phyloP scores from a whole-genome alignment of 1,140 invertebrate species.

The Drusus annulatus region DNA sequence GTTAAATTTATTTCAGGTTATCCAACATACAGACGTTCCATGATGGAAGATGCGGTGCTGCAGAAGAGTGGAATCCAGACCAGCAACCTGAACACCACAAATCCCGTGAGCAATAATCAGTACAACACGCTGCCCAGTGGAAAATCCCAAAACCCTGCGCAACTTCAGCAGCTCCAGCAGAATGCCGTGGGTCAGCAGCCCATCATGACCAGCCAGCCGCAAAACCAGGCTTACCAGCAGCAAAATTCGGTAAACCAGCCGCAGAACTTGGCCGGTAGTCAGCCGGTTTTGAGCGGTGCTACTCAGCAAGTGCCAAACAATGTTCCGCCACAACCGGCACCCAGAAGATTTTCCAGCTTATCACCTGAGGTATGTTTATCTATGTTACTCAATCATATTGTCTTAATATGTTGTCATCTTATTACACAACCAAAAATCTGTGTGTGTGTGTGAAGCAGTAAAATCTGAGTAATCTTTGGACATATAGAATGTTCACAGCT shows the following conservation, averaged over 20 bases:
- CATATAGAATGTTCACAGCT: too few species aligned
- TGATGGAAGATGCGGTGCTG: slow-evolving; percentile 54
- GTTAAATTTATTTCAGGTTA: slow-evolving; percentile 47
- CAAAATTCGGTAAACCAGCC: slow-evolving; percentile 3
- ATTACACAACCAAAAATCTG: too few species aligned
- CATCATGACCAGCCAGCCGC: not conserved
- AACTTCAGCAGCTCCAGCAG: not conserved
- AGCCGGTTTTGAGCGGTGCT: not conserved
- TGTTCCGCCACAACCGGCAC: slow-evolving; percentile 65
- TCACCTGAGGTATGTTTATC: slow-evolving; percentile 52
- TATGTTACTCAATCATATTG: too few species aligned
- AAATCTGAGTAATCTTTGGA: too few species aligned
- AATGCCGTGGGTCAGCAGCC: not conserved
- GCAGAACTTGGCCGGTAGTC: not conserved
- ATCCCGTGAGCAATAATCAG: slow-evolving; percentile 61
- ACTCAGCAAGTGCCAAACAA: slow-evolving; percentile 53
- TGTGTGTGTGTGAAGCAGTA: too few species aligned
- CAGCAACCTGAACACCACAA: slow-evolving; percentile 61
- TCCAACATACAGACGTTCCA: slow-evolving; percentile 54
- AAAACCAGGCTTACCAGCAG: slow-evolving; percentile 6
- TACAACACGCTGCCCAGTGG: slow-evolving; percentile 48
- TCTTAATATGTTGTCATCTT: too few species aligned
- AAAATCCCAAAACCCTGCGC: not conserved
- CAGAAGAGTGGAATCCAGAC: slow-evolving; percentile 59
- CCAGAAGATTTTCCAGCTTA: slow-evolving; percentile 63